These are phyloP conservation scores for Novumbra hubbsi DNA, from an alignment of 2,797 vertebrate species.

Conservation along the genomic window DNA sequence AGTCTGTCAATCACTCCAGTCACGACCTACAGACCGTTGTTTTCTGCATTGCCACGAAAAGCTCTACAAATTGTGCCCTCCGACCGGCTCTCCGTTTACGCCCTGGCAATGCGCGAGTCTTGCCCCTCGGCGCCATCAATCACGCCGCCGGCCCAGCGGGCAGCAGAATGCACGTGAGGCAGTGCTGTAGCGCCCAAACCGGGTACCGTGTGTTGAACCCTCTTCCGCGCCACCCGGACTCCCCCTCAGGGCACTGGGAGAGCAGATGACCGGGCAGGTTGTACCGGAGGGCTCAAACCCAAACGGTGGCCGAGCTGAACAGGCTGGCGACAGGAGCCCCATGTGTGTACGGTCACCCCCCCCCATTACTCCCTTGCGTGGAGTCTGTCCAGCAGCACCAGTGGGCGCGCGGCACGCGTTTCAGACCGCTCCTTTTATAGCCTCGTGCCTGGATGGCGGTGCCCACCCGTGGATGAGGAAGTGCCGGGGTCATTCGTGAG, in stretches of 20 bases:
- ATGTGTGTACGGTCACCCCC: conserved; percentile 45
- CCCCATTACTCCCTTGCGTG: too few relatives aligned
- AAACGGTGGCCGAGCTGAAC: conserved; percentile 22
- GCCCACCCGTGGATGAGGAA: conserved; percentile 60
- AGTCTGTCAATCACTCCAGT: conserved; percentile 40
- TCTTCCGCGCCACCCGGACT: too few relatives aligned
- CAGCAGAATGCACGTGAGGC: neutral
- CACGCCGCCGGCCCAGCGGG: conserved; percentile 18
- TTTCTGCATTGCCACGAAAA: conserved; percentile 41
- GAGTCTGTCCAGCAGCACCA: conserved; percentile 37
- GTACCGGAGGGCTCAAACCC: neutral
- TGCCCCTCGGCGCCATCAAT: conserved; percentile 25
- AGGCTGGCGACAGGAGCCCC: conserved; percentile 39
- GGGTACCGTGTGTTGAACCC: neutral
- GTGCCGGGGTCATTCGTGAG: conserved; percentile 46
- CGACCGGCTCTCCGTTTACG: conserved; percentile 37
- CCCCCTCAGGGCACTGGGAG: too few relatives aligned
- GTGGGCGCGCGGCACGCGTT: conserved; percentile 26
- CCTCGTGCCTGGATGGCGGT: conserved; percentile 51
- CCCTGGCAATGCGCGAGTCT: conserved; percentile 36
- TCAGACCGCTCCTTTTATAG: conserved; percentile 72
- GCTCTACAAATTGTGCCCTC: conserved; percentile 35
- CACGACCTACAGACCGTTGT: conserved; percentile 39
- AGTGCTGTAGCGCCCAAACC: neutral
- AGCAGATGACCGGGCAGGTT: neutral